Base-by-base conservation (phyloP, 2,113 vertebrate genomes). In the Bubalus kerabau region DNA sequence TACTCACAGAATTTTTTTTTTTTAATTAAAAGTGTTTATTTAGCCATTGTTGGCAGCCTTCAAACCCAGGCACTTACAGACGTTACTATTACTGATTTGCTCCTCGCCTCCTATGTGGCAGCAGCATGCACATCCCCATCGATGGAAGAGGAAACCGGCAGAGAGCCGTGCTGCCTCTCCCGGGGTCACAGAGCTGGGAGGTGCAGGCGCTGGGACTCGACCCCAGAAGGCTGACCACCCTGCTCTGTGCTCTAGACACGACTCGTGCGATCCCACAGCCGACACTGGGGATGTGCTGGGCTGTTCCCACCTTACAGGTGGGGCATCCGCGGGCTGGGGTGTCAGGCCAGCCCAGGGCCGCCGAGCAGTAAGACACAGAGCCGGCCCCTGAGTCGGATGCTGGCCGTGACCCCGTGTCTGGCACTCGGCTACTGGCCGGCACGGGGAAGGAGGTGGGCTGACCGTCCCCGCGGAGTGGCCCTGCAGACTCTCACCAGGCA, bases 331-430 rank as follows among this genome's bases (percentile, higher is more conserved):
- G 71, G 13, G 16, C 26, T 0, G 0, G 21, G 4, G 4, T 12
- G 24, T 12, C 57, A 26, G 46, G 4, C 28, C 52, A 62, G 64
- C 43, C 57, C 14, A 0, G 0, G 0, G 81, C n/a, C 46, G 0
- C 76, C 1, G 1, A 32, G 28, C 28, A 19, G 1, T 3, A 2
- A 30, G 87, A 24, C 24, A 3, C 7, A 36, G 56, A 26, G 84
- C 40, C 17, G 16, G 43, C 6, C 8, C n/a, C 81, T 2, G 5
- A 3, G 1, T 9, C 8, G 2, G 5, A 17, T 2, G 13, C 43
- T 3, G 13, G 40, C 12, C 24, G 0, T 13, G 19, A 32, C 21
- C 32, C n/a, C 36, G 0, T 1, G 4, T 0, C 17, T 0, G 0
- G 43, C 6, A 7, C 52, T 26, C 0, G 17, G 30, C 92, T 3